phyloP scores from a whole-genome alignment of 2,888 invertebrate genomes.

The Unio delphinus region DNA sequence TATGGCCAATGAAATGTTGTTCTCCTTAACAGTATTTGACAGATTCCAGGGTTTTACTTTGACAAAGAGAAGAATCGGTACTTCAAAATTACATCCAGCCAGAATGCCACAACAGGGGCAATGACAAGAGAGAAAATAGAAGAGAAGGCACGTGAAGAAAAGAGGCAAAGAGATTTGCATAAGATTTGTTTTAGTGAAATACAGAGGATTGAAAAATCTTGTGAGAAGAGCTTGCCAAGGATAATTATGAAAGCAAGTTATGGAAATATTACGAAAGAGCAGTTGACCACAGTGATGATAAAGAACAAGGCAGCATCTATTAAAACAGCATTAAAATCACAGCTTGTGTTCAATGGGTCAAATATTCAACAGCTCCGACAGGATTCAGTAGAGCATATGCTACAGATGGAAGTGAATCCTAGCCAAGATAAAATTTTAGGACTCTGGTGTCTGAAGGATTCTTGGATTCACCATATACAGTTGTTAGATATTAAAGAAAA shows the following conservation, averaged over 20 bases:
- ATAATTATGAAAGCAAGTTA: too few species aligned
- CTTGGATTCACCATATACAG: slow-evolving; percentile 53
- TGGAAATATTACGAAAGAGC: too few species aligned
- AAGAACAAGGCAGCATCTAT: too few species aligned
- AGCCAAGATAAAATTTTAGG: slow-evolving; percentile 47
- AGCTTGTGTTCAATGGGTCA: too few species aligned
- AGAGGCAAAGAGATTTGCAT: slow-evolving; percentile 41
- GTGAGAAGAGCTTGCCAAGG: not conserved
- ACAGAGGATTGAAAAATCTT: not conserved
- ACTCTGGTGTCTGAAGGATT: slow-evolving; percentile 55
- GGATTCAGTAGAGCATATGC: slow-evolving; percentile 50
- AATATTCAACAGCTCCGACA: too few species aligned
- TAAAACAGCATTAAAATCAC: too few species aligned
- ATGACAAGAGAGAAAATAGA: slow-evolving; percentile 56
- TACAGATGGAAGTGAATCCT: slow-evolving; percentile 39
- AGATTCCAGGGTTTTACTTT: slow-evolving; percentile 67
- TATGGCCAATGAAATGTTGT: not conserved
- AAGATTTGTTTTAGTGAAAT: not conserved
- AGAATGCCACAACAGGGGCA: slow-evolving; percentile 34
- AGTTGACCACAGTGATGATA: too few species aligned
- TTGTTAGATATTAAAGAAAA: slow-evolving; percentile 37
- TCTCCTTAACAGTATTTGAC: slow-evolving; percentile 29
- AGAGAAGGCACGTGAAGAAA: slow-evolving; percentile 44
- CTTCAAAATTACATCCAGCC: slow-evolving; percentile 62
- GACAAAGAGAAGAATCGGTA: slow-evolving; percentile 63